A percentile compares a stretch with the other conserved stretches of the same genome.
These are phyloP conservation scores for Dicycla oo DNA, from an alignment of 2,888 invertebrate genomes.

Conservation along the genomic window DNA sequence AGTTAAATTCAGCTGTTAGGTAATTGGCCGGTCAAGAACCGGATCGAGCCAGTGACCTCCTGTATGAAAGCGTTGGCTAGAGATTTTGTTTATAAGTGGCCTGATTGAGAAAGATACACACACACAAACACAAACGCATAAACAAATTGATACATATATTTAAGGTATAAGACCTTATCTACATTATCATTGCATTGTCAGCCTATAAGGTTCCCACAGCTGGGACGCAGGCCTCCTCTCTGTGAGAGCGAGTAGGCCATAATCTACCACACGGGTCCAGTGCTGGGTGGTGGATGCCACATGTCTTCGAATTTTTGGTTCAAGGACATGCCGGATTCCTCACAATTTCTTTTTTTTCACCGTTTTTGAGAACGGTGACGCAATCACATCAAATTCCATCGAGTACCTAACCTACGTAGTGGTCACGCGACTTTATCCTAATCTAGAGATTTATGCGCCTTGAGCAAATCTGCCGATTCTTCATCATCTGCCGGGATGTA, in stretches of 20 bases:
- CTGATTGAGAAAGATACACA: not conserved
- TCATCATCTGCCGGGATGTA: not conserved
- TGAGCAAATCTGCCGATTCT: not conserved
- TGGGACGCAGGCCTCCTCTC: not conserved
- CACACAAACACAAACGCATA: no score
- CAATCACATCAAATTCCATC: not conserved
- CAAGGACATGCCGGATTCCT: not conserved
- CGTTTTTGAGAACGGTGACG: not conserved
- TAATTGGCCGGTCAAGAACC: constrained; percentile 35
- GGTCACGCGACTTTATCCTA: not conserved
- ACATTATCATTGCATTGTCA: not conserved
- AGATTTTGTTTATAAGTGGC: constrained; percentile 1
- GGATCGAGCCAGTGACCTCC: constrained; percentile 33
- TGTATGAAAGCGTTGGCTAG: constrained; percentile 7
- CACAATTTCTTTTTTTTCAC: not conserved
- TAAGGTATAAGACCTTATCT: not conserved
- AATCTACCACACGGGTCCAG: not conserved
- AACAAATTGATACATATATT: no score
- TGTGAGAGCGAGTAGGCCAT: not conserved
- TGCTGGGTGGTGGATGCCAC: not conserved
- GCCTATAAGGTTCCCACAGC: not conserved
- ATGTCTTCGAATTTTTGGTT: not conserved
- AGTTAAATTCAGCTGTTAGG: constrained; percentile 43
- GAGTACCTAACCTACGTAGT: not conserved
- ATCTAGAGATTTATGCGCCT: not conserved